phyloP scores from a whole-genome alignment of 2,113 vertebrate species.

The Eubucco bourcierii region DNA sequence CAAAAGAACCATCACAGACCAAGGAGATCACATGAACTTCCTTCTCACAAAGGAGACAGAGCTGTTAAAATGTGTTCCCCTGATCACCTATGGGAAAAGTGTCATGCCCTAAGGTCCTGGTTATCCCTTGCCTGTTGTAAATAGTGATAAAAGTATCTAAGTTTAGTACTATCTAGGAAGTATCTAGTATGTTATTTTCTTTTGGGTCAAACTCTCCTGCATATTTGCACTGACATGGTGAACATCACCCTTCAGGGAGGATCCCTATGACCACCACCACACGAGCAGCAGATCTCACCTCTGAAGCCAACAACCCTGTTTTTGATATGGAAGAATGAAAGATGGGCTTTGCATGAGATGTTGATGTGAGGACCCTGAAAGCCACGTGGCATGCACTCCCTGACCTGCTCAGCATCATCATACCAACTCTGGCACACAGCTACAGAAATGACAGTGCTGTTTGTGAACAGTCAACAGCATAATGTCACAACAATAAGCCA shows the following conservation, averaged over 20 bases:
- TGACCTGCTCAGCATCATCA: neutral
- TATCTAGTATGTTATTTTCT: neutral
- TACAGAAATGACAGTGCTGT: neutral
- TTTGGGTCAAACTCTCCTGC: neutral
- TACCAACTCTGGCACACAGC: neutral
- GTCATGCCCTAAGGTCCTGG: neutral
- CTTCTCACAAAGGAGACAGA: neutral
- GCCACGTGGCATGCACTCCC: rapidly evolving
- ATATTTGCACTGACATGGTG: rapidly evolving
- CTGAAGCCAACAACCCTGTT: neutral
- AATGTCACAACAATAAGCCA: neutral
- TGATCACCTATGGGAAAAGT: neutral
- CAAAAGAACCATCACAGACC: rapidly evolving
- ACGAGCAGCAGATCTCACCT: neutral
- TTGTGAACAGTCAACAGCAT: neutral
- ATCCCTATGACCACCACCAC: neutral
- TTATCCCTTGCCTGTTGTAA: neutral
- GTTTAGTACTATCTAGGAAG: too few species aligned
- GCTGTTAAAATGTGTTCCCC: neutral
- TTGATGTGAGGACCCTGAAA: neutral
- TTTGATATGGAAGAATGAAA: neutral
- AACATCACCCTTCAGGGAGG: rapidly evolving
- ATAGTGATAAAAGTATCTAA: neutral
- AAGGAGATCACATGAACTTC: neutral
- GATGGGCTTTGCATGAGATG: neutral